Conservation (phyloP, 1,140 invertebrate genomes). For the Neuroterus valhalla region DNA sequence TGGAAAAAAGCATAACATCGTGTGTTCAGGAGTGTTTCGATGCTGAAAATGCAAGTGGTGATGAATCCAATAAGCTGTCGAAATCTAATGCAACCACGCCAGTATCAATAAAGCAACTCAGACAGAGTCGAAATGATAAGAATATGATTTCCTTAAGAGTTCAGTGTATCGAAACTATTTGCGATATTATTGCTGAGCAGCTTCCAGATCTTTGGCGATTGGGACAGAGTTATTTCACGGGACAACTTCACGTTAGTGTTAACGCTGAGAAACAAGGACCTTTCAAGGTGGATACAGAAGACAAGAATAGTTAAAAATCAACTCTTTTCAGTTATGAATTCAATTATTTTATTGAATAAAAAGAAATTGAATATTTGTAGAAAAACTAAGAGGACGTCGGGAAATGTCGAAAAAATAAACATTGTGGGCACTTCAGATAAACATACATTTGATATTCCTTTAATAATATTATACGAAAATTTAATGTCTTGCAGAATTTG, state of each 20-base stretch:
- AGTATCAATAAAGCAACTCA: conserved; percentile 54
- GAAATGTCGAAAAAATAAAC: too few species aligned
- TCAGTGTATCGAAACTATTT: conserved; percentile 84
- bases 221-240: conserved; percentile 91
- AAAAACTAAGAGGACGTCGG: too few species aligned
- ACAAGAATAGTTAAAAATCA: too few species aligned
- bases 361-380: too few species aligned
- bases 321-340: too few species aligned
- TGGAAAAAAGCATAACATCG: conserved; percentile 67
- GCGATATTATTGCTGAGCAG: conserved; percentile 80
- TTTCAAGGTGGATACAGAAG: conserved; percentile 78
- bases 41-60: conserved; percentile 52
- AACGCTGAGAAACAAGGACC: conserved; percentile 81
- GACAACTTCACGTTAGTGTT: conserved; percentile 84
- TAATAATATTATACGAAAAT: not conserved
- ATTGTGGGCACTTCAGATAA: too few species aligned
- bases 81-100: conserved; percentile 56
- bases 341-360: too few species aligned
- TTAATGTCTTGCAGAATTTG: conserved; percentile 59
- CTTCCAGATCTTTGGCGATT: conserved; percentile 93
- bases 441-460: conserved; percentile 27
- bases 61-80: conserved; percentile 53
- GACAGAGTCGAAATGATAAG: conserved; percentile 61
- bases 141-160: conserved; percentile 76
- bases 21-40: conserved; percentile 64